Percentiles rank a stretch among this genome's conserved stretches.
phyloP scores from a whole-genome alignment of 2,113 vertebrate species.

The Erythrolamprus reginae region DNA sequence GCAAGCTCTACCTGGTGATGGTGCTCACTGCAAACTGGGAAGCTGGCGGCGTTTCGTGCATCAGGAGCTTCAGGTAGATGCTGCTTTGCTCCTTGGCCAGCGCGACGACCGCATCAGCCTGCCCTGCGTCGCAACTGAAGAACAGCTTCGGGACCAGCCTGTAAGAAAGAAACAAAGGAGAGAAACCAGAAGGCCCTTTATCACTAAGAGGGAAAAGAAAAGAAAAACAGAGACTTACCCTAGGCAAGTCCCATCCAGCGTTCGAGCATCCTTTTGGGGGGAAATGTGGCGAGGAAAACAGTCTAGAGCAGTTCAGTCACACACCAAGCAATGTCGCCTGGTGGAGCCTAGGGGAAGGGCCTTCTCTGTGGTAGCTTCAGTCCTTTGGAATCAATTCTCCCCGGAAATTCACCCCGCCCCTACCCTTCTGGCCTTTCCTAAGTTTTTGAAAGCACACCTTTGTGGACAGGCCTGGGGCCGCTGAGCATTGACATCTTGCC shows the following conservation, averaged over 20 bases:
- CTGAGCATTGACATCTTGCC: no score
- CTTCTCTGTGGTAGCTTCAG: no score
- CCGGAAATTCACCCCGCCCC: no score
- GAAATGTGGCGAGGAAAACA: background rate
- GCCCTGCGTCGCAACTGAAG: constrained; percentile 91
- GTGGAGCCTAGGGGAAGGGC: no score
- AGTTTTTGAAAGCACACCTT: no score
- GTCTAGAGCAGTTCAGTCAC: no score
- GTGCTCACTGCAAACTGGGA: constrained; percentile 93
- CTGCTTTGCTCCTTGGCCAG: constrained; percentile 91
- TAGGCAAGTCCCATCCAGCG: background rate
- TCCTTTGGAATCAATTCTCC: no score
- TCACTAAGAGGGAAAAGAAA: background rate
- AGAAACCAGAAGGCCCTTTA: background rate
- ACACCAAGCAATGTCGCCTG: no score
- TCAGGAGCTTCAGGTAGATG: constrained; percentile 89
- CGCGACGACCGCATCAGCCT: constrained; percentile 91
- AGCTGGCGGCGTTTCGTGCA: constrained; percentile 91
- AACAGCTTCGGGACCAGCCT: constrained; percentile 91
- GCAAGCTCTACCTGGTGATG: constrained; percentile 80
- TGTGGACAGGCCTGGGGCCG: no score
- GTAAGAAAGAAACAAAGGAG: background rate
- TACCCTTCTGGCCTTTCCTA: no score
- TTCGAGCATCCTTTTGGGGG: background rate
- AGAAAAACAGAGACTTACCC: background rate